These are phyloP conservation scores for Astreopora myriophthalma DNA, from an alignment of 64 coral and sea anemone species.

Conservation along the genomic window DNA sequence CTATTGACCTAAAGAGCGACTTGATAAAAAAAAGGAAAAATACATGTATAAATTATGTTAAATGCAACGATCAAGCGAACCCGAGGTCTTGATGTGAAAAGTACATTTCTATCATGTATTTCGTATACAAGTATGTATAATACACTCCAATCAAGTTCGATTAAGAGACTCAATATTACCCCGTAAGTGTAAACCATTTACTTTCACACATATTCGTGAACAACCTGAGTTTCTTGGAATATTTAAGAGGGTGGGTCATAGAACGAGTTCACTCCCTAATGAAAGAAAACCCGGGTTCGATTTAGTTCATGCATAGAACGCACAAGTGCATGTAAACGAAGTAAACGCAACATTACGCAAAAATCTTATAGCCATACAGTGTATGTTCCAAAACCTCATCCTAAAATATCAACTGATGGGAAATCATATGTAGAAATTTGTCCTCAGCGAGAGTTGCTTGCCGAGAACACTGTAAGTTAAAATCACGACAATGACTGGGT, in stretches of 20 bases:
- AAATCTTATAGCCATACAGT: not conserved
- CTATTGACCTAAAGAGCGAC: too few species aligned
- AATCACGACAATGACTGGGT: slow-evolving; percentile 27
- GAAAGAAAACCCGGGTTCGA: not conserved
- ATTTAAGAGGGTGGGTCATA: not conserved
- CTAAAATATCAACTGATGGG: not conserved
- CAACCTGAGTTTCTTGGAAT: too few species aligned
- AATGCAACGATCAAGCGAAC: too few species aligned
- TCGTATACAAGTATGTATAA: too few species aligned
- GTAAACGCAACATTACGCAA: not conserved
- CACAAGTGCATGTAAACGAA: not conserved
- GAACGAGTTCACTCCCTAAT: not conserved
- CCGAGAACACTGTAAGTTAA: not conserved
- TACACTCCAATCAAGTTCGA: too few species aligned
- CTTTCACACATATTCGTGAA: too few species aligned
- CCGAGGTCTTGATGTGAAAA: too few species aligned
- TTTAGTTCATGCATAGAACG: not conserved
- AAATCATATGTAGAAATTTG: not conserved
- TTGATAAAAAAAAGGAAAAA: too few species aligned
- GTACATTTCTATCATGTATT: too few species aligned
- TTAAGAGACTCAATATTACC: too few species aligned
- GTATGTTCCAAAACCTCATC: not conserved
- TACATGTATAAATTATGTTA: too few species aligned
- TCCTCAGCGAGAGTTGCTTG: not conserved
- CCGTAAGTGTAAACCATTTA: too few species aligned